A percentile compares a stretch with the other conserved stretches of the same genome.
phyloP scores from a whole-genome alignment of 2,888 invertebrate species.

The Nineta flava region DNA sequence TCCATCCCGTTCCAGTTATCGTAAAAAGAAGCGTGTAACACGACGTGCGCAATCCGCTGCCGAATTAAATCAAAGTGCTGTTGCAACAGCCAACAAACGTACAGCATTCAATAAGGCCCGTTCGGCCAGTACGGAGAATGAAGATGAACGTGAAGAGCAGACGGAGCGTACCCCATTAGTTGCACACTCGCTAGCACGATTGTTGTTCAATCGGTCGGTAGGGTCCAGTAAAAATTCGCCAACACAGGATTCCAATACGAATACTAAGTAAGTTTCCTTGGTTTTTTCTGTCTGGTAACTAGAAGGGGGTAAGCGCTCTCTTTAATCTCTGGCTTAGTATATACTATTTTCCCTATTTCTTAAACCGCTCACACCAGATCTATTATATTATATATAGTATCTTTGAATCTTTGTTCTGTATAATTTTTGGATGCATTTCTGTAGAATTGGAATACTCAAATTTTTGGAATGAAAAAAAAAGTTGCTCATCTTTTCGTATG shows the following conservation, averaged over 20 bases:
- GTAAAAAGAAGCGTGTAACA: slow-evolving; percentile 38
- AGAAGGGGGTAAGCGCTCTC: too few relatives aligned
- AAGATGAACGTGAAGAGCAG: slow-evolving; percentile 36
- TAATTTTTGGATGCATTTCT: too few relatives aligned
- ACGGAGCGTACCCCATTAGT: slow-evolving; percentile 40
- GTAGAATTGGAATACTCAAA: too few relatives aligned
- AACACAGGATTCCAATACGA: background rate
- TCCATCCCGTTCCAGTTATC: slow-evolving; percentile 29
- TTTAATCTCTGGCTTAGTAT: too few relatives aligned
- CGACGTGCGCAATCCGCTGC: slow-evolving; percentile 51
- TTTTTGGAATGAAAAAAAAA: too few relatives aligned
- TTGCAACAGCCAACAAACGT: slow-evolving; percentile 46
- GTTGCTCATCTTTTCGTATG: too few relatives aligned
- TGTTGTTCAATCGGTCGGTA: slow-evolving; percentile 36
- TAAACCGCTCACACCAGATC: too few relatives aligned
- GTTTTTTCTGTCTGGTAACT: too few relatives aligned
- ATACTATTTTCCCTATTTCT: too few relatives aligned
- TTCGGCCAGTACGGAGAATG: slow-evolving; percentile 47
- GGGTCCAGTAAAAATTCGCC: slow-evolving; percentile 9
- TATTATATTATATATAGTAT: too few relatives aligned
- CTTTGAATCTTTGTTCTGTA: too few relatives aligned
- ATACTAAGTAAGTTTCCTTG: background rate
- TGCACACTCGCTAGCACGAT: slow-evolving; percentile 54
- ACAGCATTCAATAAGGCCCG: slow-evolving; percentile 39
- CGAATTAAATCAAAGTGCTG: slow-evolving; percentile 44